Evolutionary conservation across 2,888 invertebrate species (phyloP).

Genomic region (Cantharis flavilabris): DNA sequence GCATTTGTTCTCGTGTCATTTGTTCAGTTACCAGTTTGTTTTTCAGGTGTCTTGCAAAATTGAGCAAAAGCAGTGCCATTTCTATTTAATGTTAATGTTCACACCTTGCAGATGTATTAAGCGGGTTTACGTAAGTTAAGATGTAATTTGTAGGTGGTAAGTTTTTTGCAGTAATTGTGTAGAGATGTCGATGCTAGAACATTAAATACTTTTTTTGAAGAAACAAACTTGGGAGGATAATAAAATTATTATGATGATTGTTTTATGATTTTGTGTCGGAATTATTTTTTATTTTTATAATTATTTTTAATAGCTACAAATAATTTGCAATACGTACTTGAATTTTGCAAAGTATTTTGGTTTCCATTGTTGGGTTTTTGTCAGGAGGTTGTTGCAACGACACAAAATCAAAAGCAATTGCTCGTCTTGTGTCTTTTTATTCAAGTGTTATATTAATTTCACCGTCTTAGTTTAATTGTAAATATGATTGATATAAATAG

Average conservation of each 20-base stretch:
- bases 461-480: constrained; percentile 24
- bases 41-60: not conserved
- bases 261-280: not conserved
- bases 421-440: constrained; percentile 1
- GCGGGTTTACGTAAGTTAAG: constrained; percentile 21
- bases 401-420: constrained; percentile 19
- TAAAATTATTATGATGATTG: not conserved
- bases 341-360: constrained; percentile 9
- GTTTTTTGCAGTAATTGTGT: constrained; percentile 21
- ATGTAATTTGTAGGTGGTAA: constrained; percentile 25
- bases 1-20: not conserved
- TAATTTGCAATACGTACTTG: not conserved
- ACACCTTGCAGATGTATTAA: constrained; percentile 18
- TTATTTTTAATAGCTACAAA: not conserved
- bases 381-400: not conserved
- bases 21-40: not conserved
- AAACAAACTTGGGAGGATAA: not conserved
- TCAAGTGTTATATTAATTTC: constrained; percentile 19
- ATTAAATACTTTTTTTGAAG: constrained; percentile 2
- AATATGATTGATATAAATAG: constrained; percentile 24
- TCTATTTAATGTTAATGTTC: constrained; percentile 12
- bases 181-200: constrained; percentile 13
- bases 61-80: constrained; percentile 15
- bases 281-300: constrained; percentile 1
- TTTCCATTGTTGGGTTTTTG: constrained; percentile 3